These are phyloP conservation scores for Percopsis transmontana DNA, from an alignment of 2,113 vertebrate species.

Conservation along the genomic window DNA sequence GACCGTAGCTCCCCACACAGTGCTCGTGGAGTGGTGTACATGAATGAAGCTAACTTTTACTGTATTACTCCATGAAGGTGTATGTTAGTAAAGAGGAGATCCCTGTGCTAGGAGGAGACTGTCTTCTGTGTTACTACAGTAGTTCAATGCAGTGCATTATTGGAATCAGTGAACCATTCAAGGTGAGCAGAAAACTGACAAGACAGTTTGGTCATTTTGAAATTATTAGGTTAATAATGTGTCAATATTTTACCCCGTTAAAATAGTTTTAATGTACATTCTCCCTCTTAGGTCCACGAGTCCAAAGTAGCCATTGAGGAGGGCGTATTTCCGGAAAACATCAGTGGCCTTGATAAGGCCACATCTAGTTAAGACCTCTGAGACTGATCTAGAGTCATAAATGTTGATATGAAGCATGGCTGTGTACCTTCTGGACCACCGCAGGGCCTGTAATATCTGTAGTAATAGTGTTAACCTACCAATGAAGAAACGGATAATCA, in stretches of 20 bases:
- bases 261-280: neutral
- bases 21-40: too few relatives aligned
- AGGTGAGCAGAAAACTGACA: constrained; percentile 71
- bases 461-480: constrained; percentile 6
- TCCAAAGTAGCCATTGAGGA: constrained; percentile 74
- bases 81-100: constrained; percentile 86
- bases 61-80: constrained; percentile 74
- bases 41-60: too few relatives aligned
- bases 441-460: constrained; percentile 4
- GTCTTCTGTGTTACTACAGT: constrained; percentile 90
- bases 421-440: neutral
- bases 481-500: constrained; percentile 5
- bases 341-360: constrained; percentile 47
- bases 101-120: constrained; percentile 82
- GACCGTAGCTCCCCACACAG: too few relatives aligned
- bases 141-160: constrained; percentile 84
- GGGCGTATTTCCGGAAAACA: constrained; percentile 58
- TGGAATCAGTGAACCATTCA: constrained; percentile 89
- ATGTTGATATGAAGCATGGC: neutral
- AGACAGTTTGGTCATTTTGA: neutral
- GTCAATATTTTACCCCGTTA: neutral
- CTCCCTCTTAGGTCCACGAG: constrained; percentile 63
- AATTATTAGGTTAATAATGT: neutral
- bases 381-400: neutral
- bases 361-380: constrained; percentile 25